Evolutionary conservation across 2,888 invertebrate species (phyloP).

Genomic region (Zygogramma bicolorata): DNA sequence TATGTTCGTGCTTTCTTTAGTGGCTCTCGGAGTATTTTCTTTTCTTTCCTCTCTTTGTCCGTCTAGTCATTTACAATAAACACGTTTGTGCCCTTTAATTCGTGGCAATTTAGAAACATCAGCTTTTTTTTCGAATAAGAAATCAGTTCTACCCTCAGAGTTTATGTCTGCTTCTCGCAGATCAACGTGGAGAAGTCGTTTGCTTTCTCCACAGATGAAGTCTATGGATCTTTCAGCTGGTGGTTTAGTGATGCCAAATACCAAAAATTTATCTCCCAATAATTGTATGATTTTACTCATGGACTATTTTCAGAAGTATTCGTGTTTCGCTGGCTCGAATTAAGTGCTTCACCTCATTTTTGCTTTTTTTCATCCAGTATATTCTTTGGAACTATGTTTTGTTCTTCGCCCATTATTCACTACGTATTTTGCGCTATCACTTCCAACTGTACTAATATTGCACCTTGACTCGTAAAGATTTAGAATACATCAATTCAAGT

Average conservation of each 20-base stretch:
- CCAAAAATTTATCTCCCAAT: background rate
- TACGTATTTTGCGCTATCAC: background rate
- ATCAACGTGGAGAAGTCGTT: background rate
- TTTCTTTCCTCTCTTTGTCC: background rate
- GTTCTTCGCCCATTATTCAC: background rate
- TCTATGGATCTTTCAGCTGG: background rate
- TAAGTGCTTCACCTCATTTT: background rate
- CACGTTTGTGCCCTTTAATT: background rate
- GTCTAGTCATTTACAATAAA: background rate
- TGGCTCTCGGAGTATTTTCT: background rate
- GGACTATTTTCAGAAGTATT: background rate
- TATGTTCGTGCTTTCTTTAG: background rate
- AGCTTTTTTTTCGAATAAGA: background rate
- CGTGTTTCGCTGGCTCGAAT: constrained; percentile 4
- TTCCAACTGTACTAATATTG: background rate
- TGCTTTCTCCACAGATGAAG: background rate
- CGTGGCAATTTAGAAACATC: background rate
- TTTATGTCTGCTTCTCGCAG: constrained; percentile 4
- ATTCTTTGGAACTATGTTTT: background rate
- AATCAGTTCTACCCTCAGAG: background rate
- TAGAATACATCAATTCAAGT: background rate
- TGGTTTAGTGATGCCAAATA: background rate
- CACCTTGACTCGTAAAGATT: background rate
- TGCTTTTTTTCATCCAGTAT: background rate
- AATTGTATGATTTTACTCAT: background rate